Evolutionary conservation across 2,113 vertebrate genomes (phyloP), one percentile per base, ranked within the genome.

Genomic region (Zosterops pallidus): DNA sequence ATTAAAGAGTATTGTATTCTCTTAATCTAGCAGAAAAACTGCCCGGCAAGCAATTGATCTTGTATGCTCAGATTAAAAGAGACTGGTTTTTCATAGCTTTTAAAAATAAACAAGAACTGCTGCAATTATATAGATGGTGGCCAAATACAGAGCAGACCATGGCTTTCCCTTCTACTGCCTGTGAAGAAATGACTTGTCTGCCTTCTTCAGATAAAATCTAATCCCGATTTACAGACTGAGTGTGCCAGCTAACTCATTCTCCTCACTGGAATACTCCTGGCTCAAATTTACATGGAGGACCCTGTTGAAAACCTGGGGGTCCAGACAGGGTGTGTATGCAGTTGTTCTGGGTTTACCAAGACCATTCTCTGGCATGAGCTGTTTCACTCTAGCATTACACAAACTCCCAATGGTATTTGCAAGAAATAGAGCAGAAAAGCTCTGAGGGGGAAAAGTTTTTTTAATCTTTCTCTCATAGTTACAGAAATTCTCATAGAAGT

Each of bases 151-250:
- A 31, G 39, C 23, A 33, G 47, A 42, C 35, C 22, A 18, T 9
- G 18, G 6, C 12, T 88, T 82, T 78, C 12, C 17, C 26, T 64
- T 44, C 7, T 53, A 44, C 14, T 22, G 14, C 15, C 22, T 53
- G 28, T n/a, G 37, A 53, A 59, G 23, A 42, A 83, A 60, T 69
- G 33, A 59, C 21, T 78, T 79, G 37, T 60, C 28, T 79, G 41
- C 23, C 67, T 88, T 83, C 37, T 46, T 59, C 76, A 41, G 20
- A 55, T 33, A 25, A 70, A 12, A 63, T 55, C 21, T 33, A 74
- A 5, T 65, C 42, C 59, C 83, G 19, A 49, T 77, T 41, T 85
- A 28, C 0, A 0, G 37, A n/a, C 20, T 0, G 1, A 47, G 12
- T n/a, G 9, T 65, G 8, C 5, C 63, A 76, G 35, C 25, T 49